phyloP scores from a whole-genome alignment of 2,113 vertebrate species.

The Cyphomyrus plagiostoma region DNA sequence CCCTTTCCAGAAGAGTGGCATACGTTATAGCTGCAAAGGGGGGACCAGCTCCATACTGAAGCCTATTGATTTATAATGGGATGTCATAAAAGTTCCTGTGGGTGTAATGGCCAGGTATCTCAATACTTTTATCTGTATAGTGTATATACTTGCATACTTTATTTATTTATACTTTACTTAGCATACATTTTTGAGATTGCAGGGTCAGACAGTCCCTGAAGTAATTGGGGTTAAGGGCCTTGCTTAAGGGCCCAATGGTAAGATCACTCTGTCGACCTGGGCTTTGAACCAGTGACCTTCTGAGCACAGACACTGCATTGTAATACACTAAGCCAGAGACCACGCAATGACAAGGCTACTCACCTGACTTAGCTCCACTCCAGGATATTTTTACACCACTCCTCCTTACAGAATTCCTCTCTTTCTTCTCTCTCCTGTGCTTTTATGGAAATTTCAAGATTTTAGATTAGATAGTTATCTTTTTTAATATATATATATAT shows the following conservation, averaged over 20 bases:
- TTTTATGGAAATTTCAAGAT: background rate
- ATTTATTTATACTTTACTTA: background rate
- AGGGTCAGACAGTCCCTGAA: background rate
- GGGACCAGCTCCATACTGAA: background rate
- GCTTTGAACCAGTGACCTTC: background rate
- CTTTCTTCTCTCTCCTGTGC: background rate
- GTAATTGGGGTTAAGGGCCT: background rate
- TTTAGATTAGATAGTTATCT: background rate
- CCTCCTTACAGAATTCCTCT: background rate
- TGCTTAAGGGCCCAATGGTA: background rate
- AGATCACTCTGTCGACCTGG: background rate
- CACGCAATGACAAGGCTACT: background rate
- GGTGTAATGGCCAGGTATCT: background rate
- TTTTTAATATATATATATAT: background rate
- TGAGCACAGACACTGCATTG: background rate
- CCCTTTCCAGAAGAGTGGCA: background rate
- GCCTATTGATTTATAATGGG: background rate
- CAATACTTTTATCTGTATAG: background rate
- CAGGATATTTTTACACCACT: background rate
- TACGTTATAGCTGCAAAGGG: background rate
- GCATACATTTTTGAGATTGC: background rate
- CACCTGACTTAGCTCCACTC: background rate
- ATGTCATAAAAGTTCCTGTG: background rate
- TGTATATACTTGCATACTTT: background rate
- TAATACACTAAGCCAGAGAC: background rate